Conservation (phyloP, 2,888 invertebrate genomes). For the Druceiella hillmani region DNA sequence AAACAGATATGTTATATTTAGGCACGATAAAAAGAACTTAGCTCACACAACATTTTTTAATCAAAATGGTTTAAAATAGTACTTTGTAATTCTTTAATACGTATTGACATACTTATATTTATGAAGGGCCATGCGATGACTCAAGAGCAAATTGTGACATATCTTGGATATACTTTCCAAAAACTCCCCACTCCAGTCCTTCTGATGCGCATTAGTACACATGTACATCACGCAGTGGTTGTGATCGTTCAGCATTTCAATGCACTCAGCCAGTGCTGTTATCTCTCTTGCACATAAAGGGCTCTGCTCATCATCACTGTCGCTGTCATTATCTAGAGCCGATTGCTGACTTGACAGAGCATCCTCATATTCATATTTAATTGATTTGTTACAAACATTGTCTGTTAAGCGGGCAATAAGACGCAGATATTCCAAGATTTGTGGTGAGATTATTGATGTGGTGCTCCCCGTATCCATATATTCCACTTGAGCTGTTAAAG, state of each 20-base stretch:
- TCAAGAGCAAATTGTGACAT: slow-evolving; percentile 78
- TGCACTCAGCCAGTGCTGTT: slow-evolving; percentile 49
- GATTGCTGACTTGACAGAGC: slow-evolving; percentile 45
- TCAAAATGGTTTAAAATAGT: too few species aligned
- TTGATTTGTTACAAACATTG: slow-evolving; percentile 43
- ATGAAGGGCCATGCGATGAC: slow-evolving; percentile 76
- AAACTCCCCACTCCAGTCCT: slow-evolving; percentile 47
- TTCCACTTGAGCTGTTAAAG: too few species aligned
- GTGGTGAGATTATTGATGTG: too few species aligned
- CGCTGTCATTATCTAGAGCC: slow-evolving; percentile 50
- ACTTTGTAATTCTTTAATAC: too few species aligned
- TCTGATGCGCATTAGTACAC: slow-evolving; percentile 48
- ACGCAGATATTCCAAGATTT: slow-evolving; percentile 39
- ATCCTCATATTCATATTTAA: slow-evolving; percentile 41
- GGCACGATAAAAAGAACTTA: slow-evolving; percentile 4
- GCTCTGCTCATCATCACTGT: slow-evolving; percentile 49
- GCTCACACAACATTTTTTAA: not conserved
- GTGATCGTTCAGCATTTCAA: slow-evolving; percentile 61
- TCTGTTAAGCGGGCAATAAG: slow-evolving; percentile 42
- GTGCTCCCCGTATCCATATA: too few species aligned
- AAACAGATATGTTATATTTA: slow-evolving; percentile 9
- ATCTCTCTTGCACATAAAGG: slow-evolving; percentile 45
- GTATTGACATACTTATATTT: slow-evolving; percentile 78
- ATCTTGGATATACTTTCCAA: slow-evolving; percentile 68
- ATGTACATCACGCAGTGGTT: slow-evolving; percentile 38